Evolutionary conservation across 2,113 vertebrate species (phyloP).

Genomic region (Tenrec ecaudatus): DNA sequence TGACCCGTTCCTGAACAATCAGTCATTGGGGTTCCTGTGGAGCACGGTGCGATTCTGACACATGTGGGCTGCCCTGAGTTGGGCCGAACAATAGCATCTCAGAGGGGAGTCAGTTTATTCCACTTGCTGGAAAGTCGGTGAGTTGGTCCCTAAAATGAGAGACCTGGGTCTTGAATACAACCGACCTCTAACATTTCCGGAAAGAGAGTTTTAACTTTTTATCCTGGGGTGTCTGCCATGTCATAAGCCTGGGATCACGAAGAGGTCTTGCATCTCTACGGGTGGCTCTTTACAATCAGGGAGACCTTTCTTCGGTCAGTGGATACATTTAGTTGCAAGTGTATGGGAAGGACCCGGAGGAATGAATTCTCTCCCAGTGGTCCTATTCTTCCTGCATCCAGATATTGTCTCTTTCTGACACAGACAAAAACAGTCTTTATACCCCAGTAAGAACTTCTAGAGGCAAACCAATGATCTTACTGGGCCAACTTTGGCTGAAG

Average conservation of each 20-base stretch:
- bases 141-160: neutral
- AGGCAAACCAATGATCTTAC: neutral
- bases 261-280: neutral
- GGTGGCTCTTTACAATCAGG: neutral
- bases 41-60: neutral
- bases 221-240: neutral
- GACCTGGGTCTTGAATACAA: neutral
- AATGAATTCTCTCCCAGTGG: neutral
- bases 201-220: neutral
- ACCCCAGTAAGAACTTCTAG: neutral
- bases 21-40: neutral
- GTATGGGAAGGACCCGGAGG: neutral
- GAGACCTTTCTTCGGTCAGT: neutral
- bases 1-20: neutral
- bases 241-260: neutral
- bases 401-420: slow-evolving; percentile 1
- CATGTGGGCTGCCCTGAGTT: neutral
- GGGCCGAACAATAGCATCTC: neutral
- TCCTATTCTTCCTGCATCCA: neutral
- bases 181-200: neutral
- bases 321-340: neutral
- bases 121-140: neutral
- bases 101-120: neutral
- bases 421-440: neutral
- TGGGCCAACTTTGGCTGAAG: neutral